Conservation (phyloP, 2,797 vertebrate species). For the Phataginus tricuspis region DNA sequence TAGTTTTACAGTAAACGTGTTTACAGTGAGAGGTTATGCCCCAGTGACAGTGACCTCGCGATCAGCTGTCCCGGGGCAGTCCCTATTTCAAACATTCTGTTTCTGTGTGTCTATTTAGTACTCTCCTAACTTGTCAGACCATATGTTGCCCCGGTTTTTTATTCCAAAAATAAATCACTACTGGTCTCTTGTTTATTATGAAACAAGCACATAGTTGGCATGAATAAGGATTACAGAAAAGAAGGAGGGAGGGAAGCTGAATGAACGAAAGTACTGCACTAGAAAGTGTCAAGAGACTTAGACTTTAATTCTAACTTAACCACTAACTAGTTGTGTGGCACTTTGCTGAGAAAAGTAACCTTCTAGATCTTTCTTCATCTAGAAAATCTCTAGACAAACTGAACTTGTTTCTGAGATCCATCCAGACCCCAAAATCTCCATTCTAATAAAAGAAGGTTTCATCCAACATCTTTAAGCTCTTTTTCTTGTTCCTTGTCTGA, state of each 20-base stretch:
- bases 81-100: background rate
- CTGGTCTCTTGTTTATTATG: background rate
- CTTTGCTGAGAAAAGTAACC: background rate
- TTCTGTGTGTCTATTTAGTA: background rate
- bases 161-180: constrained; percentile 37
- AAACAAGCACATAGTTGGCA: background rate
- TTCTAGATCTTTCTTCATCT: constrained; percentile 15
- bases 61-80: background rate
- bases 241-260: background rate
- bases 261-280: background rate
- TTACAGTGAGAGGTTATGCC: background rate
- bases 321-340: background rate
- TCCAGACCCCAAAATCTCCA: background rate
- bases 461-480: background rate
- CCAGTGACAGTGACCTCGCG: background rate
- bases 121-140: background rate
- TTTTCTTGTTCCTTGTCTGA: background rate
- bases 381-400: constrained; percentile 13
- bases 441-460: constrained; percentile 30
- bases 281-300: background rate
- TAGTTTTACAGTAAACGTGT: background rate
- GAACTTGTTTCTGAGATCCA: constrained; percentile 37
- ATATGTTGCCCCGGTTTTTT: constrained; percentile 49
- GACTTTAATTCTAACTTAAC: background rate
- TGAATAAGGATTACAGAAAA: background rate